Conservation (phyloP, 2,113 vertebrate species). For the Jacana jacana region DNA sequence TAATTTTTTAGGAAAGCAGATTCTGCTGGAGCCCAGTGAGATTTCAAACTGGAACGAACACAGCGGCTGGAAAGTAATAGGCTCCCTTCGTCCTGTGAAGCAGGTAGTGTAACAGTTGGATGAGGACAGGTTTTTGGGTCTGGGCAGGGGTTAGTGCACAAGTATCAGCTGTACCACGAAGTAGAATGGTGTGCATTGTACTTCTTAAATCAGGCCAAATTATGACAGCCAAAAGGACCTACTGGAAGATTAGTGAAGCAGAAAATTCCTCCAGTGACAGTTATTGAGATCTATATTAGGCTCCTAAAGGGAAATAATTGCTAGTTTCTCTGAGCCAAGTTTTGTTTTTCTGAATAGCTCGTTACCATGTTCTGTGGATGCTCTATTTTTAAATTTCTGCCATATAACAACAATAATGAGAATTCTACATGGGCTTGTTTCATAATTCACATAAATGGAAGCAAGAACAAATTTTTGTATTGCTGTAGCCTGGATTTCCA, state of each 20-base stretch:
- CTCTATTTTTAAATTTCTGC: background rate
- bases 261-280: background rate
- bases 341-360: background rate
- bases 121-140: background rate
- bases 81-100: constrained; percentile 82
- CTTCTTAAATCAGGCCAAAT: background rate
- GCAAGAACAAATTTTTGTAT: background rate
- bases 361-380: background rate
- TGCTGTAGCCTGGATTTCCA: background rate
- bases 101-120: constrained; percentile 69
- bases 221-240: background rate
- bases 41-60: constrained; percentile 78
- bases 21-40: constrained; percentile 75
- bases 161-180: background rate
- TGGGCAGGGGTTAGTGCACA: background rate
- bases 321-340: background rate
- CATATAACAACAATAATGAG: background rate
- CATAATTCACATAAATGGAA: background rate
- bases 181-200: background rate
- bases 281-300: background rate
- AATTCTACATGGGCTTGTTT: background rate
- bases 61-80: constrained; percentile 83
- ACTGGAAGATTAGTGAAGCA: background rate
- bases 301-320: background rate
- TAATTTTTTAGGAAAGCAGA: constrained; percentile 83